These are phyloP conservation scores for Neogale vison DNA, from an alignment of 2,113 vertebrate genomes.

Conservation along the genomic window DNA sequence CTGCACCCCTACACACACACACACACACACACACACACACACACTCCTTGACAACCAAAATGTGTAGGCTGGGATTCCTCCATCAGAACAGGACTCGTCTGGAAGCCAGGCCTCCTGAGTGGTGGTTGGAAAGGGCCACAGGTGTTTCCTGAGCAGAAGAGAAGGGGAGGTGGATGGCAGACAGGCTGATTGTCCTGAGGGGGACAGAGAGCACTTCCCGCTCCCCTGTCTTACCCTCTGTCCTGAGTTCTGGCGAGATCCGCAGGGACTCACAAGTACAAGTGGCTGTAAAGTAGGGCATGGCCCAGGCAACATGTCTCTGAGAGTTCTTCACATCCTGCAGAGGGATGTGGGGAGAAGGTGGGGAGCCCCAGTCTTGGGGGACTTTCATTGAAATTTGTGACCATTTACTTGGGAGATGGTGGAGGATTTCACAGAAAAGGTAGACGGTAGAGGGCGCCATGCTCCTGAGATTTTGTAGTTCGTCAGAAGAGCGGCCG, in stretches of 20 bases:
- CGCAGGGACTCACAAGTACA: too few species aligned
- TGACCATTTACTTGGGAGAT: not conserved
- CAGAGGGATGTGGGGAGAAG: not conserved
- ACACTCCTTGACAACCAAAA: not conserved
- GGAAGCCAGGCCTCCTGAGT: not conserved
- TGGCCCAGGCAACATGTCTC: not conserved
- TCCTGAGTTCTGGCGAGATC: not conserved
- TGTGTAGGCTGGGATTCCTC: not conserved
- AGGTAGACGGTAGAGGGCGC: not conserved
- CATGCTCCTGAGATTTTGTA: not conserved
- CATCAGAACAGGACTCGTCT: not conserved
- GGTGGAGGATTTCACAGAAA: not conserved
- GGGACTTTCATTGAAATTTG: not conserved
- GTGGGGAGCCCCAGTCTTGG: not conserved
- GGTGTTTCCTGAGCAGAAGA: not conserved
- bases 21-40: not conserved
- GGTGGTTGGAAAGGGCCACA: not conserved
- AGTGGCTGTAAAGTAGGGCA: not conserved
- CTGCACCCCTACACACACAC: not conserved
- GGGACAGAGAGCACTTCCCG: too few species aligned
- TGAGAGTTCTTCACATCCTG: not conserved
- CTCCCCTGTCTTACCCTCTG: not conserved
- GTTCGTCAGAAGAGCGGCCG: not conserved
- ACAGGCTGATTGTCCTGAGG: too few species aligned
- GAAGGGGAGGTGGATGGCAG: not conserved